These are phyloP conservation scores for Tringa solitaria DNA, from an alignment of 2,113 vertebrate species.

Conservation along the genomic window DNA sequence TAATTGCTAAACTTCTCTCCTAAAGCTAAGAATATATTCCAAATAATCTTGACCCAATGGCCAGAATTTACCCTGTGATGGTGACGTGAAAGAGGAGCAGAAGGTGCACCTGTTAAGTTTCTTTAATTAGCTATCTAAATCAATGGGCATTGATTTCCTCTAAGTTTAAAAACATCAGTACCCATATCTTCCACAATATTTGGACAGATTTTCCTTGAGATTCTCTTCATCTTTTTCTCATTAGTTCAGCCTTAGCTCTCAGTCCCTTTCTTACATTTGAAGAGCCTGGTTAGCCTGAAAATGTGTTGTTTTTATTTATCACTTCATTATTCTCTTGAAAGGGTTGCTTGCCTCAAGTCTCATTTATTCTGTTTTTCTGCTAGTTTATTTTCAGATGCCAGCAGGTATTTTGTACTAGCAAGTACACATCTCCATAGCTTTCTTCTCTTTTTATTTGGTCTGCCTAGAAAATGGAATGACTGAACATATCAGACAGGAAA, in stretches of 20 bases:
- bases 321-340: constrained; percentile 10
- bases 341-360: background rate
- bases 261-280: background rate
- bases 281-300: background rate
- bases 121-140: background rate
- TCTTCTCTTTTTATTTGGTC: background rate
- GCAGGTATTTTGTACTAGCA: background rate
- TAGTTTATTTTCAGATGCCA: background rate
- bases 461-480: background rate
- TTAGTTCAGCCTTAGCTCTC: background rate
- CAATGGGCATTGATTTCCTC: background rate
- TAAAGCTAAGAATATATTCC: background rate
- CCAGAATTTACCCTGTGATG: background rate
- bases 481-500: background rate
- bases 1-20: background rate
- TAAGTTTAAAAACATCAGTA: background rate
- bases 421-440: background rate
- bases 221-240: background rate
- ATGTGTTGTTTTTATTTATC: background rate
- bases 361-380: constrained; percentile 1
- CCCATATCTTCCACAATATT: background rate
- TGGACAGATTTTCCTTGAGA: background rate
- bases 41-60: background rate
- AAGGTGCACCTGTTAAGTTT: background rate
- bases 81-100: background rate